Conservation (phyloP, 1,140 invertebrate genomes). For the Pteromalus puparum region DNA sequence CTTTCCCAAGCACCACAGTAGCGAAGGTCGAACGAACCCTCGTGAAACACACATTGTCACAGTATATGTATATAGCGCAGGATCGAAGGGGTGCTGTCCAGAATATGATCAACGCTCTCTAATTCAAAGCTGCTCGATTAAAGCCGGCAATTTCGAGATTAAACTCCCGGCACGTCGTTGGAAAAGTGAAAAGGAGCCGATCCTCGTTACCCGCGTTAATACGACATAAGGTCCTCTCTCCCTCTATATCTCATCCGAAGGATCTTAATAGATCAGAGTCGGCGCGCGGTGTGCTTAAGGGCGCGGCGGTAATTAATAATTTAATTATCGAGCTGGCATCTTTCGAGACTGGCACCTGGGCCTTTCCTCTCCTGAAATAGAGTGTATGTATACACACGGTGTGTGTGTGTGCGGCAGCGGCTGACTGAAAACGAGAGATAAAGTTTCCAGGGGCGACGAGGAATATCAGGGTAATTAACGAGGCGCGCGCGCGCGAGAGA, state of each 20-base stretch:
- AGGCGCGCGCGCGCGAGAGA: neutral
- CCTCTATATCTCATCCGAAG: neutral
- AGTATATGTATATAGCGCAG: no score
- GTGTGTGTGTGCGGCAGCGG: neutral
- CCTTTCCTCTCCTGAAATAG: neutral
- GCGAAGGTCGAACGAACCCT: no score
- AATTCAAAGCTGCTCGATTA: constrained; percentile 2
- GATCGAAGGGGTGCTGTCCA: neutral
- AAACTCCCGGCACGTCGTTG: no score
- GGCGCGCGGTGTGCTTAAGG: neutral
- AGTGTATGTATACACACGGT: no score
- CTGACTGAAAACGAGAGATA: neutral
- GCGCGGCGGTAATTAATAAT: constrained; percentile 44
- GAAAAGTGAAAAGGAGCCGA: neutral
- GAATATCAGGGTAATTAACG: constrained; percentile 33
- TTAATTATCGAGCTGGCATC: constrained; percentile 43
- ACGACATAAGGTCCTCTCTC: neutral
- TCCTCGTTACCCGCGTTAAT: neutral
- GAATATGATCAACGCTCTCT: neutral
- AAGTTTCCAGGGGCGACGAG: constrained; percentile 13
- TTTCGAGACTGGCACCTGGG: neutral
- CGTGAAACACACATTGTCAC: no score
- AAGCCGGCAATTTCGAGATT: neutral
- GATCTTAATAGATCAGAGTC: constrained; percentile 27
- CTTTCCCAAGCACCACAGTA: no score